These are phyloP conservation scores for Sphenopsis melanotis DNA, from an alignment of 2,797 vertebrate species.

Conservation along the genomic window DNA sequence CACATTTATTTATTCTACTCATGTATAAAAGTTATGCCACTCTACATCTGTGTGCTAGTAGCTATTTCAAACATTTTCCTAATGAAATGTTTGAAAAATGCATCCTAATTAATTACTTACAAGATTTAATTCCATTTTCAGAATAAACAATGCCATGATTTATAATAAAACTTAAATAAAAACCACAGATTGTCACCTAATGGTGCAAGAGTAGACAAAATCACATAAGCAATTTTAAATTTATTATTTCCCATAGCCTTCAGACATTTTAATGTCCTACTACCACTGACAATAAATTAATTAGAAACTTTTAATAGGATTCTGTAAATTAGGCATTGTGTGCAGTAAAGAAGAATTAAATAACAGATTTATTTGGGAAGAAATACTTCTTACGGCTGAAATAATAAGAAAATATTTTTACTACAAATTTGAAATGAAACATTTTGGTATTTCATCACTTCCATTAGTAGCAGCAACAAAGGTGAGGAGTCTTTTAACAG, in stretches of 20 bases:
- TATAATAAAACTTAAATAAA: conserved; percentile 30
- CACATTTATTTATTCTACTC: background rate
- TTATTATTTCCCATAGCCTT: conserved; percentile 48
- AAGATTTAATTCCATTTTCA: conserved; percentile 1
- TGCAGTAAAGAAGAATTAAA: conserved; percentile 37
- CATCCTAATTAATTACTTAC: conserved; percentile 11
- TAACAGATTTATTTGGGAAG: conserved; percentile 26
- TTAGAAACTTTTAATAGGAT: conserved; percentile 52
- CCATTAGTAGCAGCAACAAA: background rate
- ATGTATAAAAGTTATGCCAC: background rate
- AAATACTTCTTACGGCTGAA: background rate
- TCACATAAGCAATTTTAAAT: conserved; percentile 19
- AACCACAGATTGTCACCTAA: conserved; percentile 19
- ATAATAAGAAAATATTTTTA: background rate
- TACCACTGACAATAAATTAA: conserved; percentile 57
- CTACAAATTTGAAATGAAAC: background rate
- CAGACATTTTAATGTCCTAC: conserved; percentile 55
- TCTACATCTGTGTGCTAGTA: background rate
- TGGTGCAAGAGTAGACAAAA: conserved; percentile 25
- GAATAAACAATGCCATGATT: conserved; percentile 33
- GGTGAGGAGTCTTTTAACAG: background rate
- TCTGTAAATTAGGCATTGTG: conserved; percentile 52
- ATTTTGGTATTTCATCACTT: background rate
- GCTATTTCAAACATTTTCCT: background rate
- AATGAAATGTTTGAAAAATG: conserved; percentile 15